phyloP scores from a whole-genome alignment of 2,113 vertebrate genomes.

The Scomber japonicus region DNA sequence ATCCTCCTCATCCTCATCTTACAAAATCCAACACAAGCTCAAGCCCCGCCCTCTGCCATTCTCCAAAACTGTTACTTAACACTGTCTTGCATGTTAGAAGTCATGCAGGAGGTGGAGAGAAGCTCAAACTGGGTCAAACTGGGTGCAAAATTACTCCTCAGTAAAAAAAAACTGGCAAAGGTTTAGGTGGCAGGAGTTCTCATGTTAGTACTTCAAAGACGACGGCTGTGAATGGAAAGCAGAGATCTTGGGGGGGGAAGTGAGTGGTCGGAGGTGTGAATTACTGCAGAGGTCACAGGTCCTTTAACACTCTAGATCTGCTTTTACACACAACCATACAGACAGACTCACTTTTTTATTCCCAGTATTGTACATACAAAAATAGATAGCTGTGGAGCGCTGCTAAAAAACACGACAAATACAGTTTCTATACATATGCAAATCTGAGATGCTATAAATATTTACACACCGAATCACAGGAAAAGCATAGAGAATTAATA shows the following conservation, averaged over 20 bases:
- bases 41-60: not conserved
- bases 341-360: not conserved
- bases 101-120: constrained; percentile 26
- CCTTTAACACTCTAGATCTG: constrained; percentile 14
- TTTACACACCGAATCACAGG: constrained; percentile 21
- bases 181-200: constrained; percentile 28
- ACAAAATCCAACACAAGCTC: constrained; percentile 36
- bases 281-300: constrained; percentile 20
- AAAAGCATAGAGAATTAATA: constrained; percentile 44
- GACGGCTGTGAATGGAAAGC: constrained; percentile 37
- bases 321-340: not conserved
- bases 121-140: constrained; percentile 44
- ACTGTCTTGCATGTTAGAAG: constrained; percentile 33
- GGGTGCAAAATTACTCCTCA: constrained; percentile 10
- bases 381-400: not conserved
- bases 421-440: constrained; percentile 51
- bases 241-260: constrained; percentile 5
- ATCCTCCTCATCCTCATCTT: constrained; percentile 1
- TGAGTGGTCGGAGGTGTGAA: constrained; percentile 45
- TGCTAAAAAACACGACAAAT: constrained; percentile 35
- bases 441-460: constrained; percentile 57
- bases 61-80: constrained; percentile 34
- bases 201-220: constrained; percentile 53
- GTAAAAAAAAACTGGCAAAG: constrained; percentile 7
- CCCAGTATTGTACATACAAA: not conserved